Conservation (phyloP, 2,797 vertebrate species). For the Moxostoma hubbsi region DNA sequence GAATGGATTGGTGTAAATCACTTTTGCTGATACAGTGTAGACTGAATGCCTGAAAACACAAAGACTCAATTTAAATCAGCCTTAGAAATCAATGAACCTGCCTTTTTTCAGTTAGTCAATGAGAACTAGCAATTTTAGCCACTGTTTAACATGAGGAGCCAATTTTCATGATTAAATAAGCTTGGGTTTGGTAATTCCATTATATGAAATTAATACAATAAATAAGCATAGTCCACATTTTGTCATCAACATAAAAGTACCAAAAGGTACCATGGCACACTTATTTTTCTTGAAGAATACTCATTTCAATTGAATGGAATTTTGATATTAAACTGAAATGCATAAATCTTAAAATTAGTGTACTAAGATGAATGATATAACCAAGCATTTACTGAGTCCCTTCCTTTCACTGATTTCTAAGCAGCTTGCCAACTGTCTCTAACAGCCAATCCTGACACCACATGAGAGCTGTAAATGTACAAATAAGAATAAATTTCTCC, state of each 20-base stretch:
- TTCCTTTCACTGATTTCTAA: background rate
- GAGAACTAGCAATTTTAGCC: background rate
- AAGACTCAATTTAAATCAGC: background rate
- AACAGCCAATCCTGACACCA: background rate
- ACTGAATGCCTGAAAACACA: background rate
- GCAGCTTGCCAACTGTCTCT: background rate
- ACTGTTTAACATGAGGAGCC: background rate
- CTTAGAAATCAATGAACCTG: background rate
- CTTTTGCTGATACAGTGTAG: background rate
- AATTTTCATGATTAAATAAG: background rate
- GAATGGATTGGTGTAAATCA: background rate
- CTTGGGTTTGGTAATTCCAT: background rate
- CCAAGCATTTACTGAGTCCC: background rate
- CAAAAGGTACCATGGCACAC: too few relatives aligned
- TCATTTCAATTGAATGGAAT: too few relatives aligned
- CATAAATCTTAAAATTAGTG: too few relatives aligned
- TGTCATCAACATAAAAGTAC: too few relatives aligned
- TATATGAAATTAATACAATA: too few relatives aligned
- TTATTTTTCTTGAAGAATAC: too few relatives aligned
- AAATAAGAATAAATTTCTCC: background rate
- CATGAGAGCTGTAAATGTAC: background rate
- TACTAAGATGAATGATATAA: too few relatives aligned
- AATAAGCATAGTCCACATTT: too few relatives aligned
- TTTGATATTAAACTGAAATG: background rate
- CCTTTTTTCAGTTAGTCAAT: background rate